Evolutionary conservation across 2,888 invertebrate genomes (phyloP).

Genomic region (Elaeidobius kamerunicus): DNA sequence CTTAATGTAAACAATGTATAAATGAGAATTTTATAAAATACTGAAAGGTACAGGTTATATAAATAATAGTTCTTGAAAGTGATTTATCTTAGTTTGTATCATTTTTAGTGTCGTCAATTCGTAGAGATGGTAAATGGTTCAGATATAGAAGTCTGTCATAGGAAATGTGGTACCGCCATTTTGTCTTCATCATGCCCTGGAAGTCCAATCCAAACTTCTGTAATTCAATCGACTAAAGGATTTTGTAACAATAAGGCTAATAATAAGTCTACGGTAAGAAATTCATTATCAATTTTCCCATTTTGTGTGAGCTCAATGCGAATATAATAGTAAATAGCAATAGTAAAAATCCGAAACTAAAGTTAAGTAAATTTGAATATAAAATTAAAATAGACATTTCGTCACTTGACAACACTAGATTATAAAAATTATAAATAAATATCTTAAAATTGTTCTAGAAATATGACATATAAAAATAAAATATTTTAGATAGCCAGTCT

Average conservation of each 20-base stretch:
- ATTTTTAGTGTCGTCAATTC: constrained; percentile 81
- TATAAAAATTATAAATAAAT: too few relatives aligned
- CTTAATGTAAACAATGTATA: too few relatives aligned
- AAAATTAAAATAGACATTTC: too few relatives aligned
- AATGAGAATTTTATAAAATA: too few relatives aligned
- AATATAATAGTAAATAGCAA: not conserved
- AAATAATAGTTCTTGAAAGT: not conserved
- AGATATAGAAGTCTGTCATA: constrained; percentile 64
- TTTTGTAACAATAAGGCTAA: constrained; percentile 43
- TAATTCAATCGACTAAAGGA: constrained; percentile 75
- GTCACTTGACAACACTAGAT: too few relatives aligned
- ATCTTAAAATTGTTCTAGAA: too few relatives aligned
- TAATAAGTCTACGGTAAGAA: constrained; percentile 34
- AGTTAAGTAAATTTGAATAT: too few relatives aligned
- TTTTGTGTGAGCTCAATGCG: not conserved
- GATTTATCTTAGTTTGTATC: constrained; percentile 2
- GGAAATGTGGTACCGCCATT: constrained; percentile 38
- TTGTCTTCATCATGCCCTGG: constrained; percentile 45
- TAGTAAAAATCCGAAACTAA: too few relatives aligned
- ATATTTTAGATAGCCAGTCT: too few relatives aligned
- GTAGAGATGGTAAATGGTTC: constrained; percentile 97
- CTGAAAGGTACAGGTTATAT: too few relatives aligned
- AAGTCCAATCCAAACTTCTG: constrained; percentile 69
- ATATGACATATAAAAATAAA: too few relatives aligned
- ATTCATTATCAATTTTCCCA: not conserved